Evolutionary conservation across 2,888 invertebrate genomes (phyloP).

Genomic region (Polydrusus pterygomalis): DNA sequence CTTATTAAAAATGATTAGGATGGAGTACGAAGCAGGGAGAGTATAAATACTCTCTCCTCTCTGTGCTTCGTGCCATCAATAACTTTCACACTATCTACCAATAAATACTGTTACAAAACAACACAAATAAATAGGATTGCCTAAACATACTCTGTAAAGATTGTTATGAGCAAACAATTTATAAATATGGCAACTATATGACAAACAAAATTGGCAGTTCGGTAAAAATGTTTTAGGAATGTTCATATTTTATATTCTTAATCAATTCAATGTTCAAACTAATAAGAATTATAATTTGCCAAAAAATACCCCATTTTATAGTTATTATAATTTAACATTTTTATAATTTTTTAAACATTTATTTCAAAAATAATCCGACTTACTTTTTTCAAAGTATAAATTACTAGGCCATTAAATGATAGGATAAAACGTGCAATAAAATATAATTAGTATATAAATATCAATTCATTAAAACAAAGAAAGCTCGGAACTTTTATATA

Average conservation of each 20-base stretch:
- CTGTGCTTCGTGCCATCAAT: background rate
- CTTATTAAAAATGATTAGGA: no score
- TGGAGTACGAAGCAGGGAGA: no score
- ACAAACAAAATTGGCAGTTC: slow-evolving; percentile 40
- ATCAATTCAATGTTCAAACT: slow-evolving; percentile 16
- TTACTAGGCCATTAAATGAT: no score
- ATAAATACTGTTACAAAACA: slow-evolving; percentile 15
- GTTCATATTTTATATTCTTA: slow-evolving; percentile 28
- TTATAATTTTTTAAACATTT: no score
- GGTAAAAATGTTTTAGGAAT: slow-evolving; percentile 34
- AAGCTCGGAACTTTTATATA: no score
- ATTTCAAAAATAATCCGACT: no score
- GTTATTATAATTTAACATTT: no score
- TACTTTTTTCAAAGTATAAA: no score
- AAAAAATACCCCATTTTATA: background rate
- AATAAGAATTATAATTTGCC: background rate
- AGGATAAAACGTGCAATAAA: no score
- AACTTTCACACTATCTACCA: slow-evolving; percentile 2
- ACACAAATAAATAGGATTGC: background rate
- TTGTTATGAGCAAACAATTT: slow-evolving; percentile 12
- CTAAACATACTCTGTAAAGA: background rate
- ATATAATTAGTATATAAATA: no score
- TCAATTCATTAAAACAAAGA: no score
- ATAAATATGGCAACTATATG: slow-evolving; percentile 23
- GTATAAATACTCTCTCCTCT: no score